These are phyloP conservation scores for Mythimna pallens DNA, from an alignment of 2,888 invertebrate genomes.

Conservation along the genomic window DNA sequence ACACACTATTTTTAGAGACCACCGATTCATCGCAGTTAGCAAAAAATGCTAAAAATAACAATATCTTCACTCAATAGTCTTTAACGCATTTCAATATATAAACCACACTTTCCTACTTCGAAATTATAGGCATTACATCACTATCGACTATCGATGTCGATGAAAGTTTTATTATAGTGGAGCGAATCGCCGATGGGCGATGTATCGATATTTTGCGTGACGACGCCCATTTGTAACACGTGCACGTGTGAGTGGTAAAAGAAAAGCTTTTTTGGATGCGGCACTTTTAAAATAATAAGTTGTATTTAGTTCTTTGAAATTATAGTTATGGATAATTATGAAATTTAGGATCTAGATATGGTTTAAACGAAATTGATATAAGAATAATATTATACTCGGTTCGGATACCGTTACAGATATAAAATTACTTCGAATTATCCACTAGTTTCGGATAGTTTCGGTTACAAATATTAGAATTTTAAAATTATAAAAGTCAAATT, in stretches of 20 bases:
- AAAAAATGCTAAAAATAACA: background rate
- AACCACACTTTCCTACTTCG: conserved; percentile 48
- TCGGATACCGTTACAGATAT: too few species aligned
- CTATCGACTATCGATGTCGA: conserved; percentile 52
- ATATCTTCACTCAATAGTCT: background rate
- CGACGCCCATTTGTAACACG: conserved; percentile 50
- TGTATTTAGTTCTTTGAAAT: background rate
- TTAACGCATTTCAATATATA: background rate
- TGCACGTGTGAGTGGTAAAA: conserved; percentile 15
- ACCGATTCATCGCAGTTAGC: too few species aligned
- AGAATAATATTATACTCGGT: too few species aligned
- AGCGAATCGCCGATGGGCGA: conserved; percentile 44
- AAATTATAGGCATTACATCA: conserved; percentile 54
- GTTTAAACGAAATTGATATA: too few species aligned
- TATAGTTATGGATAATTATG: too few species aligned
- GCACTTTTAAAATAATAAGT: background rate
- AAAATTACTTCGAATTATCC: too few species aligned
- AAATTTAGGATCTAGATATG: too few species aligned
- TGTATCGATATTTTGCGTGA: conserved; percentile 59
- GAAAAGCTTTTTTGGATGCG: conserved; percentile 51
- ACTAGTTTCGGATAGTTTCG: too few species aligned
- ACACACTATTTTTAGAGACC: too few species aligned
- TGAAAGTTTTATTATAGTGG: conserved; percentile 66
- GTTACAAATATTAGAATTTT: too few species aligned
- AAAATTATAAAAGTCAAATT: too few species aligned